Percentiles rank a stretch among this genome's conserved stretches.
phyloP scores from a whole-genome alignment of 2,888 invertebrate genomes.

The Cetonia aurata region DNA sequence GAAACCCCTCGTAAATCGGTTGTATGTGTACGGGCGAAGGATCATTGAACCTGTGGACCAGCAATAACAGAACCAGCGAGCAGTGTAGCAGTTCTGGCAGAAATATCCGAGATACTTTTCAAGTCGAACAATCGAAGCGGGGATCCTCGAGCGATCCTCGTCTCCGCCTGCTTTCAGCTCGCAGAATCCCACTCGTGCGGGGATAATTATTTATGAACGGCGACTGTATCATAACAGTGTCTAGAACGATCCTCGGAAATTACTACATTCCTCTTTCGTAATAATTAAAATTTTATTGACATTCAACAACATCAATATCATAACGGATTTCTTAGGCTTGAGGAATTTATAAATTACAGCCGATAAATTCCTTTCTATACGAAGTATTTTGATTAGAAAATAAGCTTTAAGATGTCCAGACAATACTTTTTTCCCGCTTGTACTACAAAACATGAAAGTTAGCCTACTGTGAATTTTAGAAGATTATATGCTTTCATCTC shows the following conservation, averaged over 20 bases:
- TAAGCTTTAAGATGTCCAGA: too few relatives aligned
- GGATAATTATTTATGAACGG: conserved; percentile 17
- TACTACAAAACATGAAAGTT: too few relatives aligned
- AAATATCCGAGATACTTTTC: conserved; percentile 41
- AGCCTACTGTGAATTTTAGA: too few relatives aligned
- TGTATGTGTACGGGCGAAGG: conserved; percentile 24
- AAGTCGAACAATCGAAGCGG: conserved; percentile 35
- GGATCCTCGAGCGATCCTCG: background rate
- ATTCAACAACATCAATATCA: background rate
- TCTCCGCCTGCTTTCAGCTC: background rate
- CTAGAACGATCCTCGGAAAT: conserved; percentile 8
- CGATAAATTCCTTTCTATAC: too few relatives aligned
- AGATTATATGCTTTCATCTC: too few relatives aligned
- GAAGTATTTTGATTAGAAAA: too few relatives aligned
- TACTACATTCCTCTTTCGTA: conserved; percentile 21
- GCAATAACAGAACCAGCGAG: conserved; percentile 19
- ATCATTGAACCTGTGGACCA: conserved; percentile 33
- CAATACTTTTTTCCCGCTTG: too few relatives aligned
- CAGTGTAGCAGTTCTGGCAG: conserved; percentile 18
- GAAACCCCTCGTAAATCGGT: conserved; percentile 45
- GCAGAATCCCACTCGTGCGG: conserved; percentile 1
- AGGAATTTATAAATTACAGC: too few relatives aligned
- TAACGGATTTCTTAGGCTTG: too few relatives aligned
- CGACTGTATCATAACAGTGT: conserved; percentile 9
- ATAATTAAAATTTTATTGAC: conserved; percentile 33